These are phyloP conservation scores for Dicyrtomina minuta DNA, from an alignment of 2,888 invertebrate genomes.

Conservation along the genomic window DNA sequence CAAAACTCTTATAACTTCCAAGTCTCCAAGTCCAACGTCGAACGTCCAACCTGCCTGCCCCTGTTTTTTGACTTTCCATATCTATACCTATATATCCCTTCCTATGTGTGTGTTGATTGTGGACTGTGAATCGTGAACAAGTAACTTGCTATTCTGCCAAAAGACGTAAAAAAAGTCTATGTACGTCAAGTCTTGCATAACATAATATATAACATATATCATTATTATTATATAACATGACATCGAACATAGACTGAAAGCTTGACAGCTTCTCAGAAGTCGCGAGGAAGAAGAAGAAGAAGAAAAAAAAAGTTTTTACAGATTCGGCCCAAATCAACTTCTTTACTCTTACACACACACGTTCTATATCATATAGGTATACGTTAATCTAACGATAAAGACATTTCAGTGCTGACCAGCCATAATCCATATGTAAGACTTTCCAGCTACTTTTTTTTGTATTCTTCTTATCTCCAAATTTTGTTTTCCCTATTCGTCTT, in stretches of 20 bases:
- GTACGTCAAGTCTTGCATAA: conserved; percentile 8
- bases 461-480: no score
- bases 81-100: neutral
- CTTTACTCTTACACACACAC: neutral
- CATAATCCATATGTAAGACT: no score
- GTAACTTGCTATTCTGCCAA: conserved; percentile 28
- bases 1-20: neutral
- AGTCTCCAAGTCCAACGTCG: no score
- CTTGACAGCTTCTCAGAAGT: conserved; percentile 20
- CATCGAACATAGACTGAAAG: conserved; percentile 21
- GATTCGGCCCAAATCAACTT: conserved; percentile 8
- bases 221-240: conserved; percentile 13
- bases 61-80: neutral
- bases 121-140: neutral
- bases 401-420: neutral
- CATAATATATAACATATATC: no score
- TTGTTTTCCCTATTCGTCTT: no score
- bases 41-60: conserved; percentile 14
- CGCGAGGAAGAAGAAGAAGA: conserved; percentile 2
- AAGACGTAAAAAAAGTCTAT: conserved; percentile 3
- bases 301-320: conserved; percentile 4
- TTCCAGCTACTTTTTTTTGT: no score
- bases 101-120: neutral
- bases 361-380: neutral
- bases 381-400: neutral